A percentile compares a stretch with the other conserved stretches of the same genome.
phyloP scores from a whole-genome alignment of 2,113 vertebrate genomes.

The Sapajus apella region DNA sequence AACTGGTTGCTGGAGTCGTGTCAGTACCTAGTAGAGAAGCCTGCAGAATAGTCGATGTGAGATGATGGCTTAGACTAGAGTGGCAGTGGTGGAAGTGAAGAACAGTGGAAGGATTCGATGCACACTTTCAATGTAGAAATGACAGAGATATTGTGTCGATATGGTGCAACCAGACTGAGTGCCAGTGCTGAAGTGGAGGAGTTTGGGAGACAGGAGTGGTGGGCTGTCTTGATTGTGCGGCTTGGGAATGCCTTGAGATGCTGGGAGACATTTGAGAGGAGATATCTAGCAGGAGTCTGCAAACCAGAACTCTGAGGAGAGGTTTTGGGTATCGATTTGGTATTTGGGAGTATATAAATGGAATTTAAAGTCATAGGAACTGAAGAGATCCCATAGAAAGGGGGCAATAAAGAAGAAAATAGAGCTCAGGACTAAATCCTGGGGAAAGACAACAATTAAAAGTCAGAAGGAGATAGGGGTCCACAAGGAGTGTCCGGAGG shows the following conservation, averaged over 20 bases:
- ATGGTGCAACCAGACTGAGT: background rate
- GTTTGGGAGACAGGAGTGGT: too few species aligned
- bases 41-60: background rate
- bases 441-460: background rate
- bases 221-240: accelerated
- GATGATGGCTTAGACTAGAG: background rate
- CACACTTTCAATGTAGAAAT: background rate
- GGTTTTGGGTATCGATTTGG: background rate
- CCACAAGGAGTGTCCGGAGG: background rate
- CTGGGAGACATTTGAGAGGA: background rate
- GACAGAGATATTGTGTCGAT: background rate
- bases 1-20: background rate
- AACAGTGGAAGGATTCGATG: background rate
- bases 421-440: background rate
- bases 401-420: background rate
- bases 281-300: background rate
- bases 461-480: background rate
- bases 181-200: background rate
- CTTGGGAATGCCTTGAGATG: background rate
- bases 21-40: background rate
- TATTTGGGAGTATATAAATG: background rate
- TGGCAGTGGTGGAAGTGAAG: background rate
- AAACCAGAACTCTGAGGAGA: background rate
- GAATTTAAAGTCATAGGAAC: background rate
- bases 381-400: background rate